phyloP scores from a whole-genome alignment of 1,140 invertebrate species.

The Zaprionus taronus region DNA sequence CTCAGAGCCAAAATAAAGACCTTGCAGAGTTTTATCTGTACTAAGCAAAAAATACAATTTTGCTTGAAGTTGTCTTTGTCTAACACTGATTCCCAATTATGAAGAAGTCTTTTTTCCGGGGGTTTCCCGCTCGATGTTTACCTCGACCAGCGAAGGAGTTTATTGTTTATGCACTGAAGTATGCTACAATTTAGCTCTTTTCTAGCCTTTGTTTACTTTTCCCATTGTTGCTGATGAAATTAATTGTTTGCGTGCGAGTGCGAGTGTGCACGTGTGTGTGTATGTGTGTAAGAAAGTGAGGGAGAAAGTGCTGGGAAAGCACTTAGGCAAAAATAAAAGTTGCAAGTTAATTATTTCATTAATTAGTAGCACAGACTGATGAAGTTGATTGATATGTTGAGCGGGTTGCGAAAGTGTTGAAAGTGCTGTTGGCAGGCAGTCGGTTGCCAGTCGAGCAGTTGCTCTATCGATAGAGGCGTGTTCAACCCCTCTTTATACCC shows the following conservation, averaged over 20 bases:
- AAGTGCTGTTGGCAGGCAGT: constrained; percentile 19
- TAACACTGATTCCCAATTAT: not conserved
- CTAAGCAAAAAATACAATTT: constrained; percentile 2
- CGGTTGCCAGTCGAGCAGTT: not conserved
- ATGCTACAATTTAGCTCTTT: constrained; percentile 39
- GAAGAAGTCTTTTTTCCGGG: not conserved
- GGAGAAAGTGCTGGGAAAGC: constrained; percentile 55
- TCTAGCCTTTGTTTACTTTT: constrained; percentile 27
- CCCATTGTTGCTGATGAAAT: constrained; percentile 56
- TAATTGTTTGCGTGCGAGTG: constrained; percentile 61
- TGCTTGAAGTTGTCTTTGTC: not conserved
- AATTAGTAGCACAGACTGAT: constrained; percentile 52
- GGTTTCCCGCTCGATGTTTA: not conserved
- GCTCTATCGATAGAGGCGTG: not conserved
- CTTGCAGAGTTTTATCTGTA: not conserved
- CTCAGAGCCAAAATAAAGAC: not conserved
- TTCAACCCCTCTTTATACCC: not conserved
- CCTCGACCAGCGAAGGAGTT: constrained; percentile 23
- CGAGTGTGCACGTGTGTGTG: constrained; percentile 20
- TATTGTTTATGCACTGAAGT: constrained; percentile 32
- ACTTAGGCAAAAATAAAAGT: constrained; percentile 64
- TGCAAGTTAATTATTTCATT: constrained; percentile 71
- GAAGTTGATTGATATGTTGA: constrained; percentile 58
- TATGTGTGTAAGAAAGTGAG: constrained; percentile 29
- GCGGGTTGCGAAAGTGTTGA: constrained; percentile 45